These are phyloP conservation scores for Myathropa florea DNA, from an alignment of 2,888 invertebrate genomes.

Conservation along the genomic window DNA sequence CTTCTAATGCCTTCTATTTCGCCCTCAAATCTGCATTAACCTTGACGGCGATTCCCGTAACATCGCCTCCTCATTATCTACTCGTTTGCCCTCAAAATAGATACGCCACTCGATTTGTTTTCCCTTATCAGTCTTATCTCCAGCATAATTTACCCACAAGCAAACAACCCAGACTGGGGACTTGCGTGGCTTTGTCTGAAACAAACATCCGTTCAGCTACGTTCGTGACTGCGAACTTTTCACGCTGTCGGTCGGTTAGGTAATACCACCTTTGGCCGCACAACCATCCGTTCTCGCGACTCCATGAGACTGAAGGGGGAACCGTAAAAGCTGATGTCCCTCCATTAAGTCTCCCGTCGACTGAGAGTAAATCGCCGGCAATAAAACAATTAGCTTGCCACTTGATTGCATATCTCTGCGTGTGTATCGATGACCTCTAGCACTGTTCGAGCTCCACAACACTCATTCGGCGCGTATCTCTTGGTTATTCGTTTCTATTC, in stretches of 20 bases:
- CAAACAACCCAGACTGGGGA: not conserved
- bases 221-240: not conserved
- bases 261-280: constrained; percentile 34
- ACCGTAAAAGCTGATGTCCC: constrained; percentile 10
- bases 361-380: constrained; percentile 21
- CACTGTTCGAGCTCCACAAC: not conserved
- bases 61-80: not conserved
- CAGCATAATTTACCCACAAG: not conserved
- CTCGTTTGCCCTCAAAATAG: not conserved
- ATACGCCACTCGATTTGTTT: not conserved
- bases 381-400: constrained; percentile 30
- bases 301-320: constrained; percentile 6
- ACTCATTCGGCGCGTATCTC: not conserved
- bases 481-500: not conserved
- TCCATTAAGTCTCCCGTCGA: not conserved
- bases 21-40: not conserved
- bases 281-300: not conserved
- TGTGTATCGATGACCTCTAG: constrained; percentile 15
- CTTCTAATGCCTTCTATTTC: too few relatives aligned
- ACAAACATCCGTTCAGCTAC: not conserved
- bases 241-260: constrained; percentile 10
- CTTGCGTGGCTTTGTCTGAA: not conserved
- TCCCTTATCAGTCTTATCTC: not conserved
- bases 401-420: constrained; percentile 11
- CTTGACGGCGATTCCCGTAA: not conserved